phyloP scores from a whole-genome alignment of 92 coral and sea anemone genomes.

The Umimayanthus chanpuru region DNA sequence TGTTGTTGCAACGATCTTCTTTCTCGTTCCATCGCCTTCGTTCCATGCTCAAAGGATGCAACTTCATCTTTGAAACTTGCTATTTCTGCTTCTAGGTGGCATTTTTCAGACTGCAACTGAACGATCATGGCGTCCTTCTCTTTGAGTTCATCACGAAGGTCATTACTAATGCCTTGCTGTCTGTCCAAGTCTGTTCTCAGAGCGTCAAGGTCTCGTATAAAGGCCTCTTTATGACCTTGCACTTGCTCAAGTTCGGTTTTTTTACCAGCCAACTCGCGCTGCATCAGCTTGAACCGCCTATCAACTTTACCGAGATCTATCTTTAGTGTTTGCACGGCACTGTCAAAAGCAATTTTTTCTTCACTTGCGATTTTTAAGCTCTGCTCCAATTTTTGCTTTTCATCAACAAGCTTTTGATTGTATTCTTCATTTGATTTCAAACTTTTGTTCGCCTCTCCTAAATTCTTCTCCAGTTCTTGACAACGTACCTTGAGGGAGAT shows the following conservation, averaged over 20 bases:
- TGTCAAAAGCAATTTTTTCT: conserved; percentile 73
- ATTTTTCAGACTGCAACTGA: conserved; percentile 56
- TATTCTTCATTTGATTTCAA: conserved; percentile 41
- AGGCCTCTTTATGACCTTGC: conserved; percentile 63
- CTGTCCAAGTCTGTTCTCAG: conserved; percentile 67
- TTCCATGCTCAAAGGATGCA: conserved; percentile 42
- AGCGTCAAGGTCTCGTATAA: conserved; percentile 60
- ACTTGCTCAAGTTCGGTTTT: conserved; percentile 69
- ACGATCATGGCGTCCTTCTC: conserved; percentile 60
- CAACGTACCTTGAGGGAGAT: conserved; percentile 48
- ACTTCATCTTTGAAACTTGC: conserved; percentile 52
- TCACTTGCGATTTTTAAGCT: conserved; percentile 64
- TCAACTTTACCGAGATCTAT: conserved; percentile 88
- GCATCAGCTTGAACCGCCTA: conserved; percentile 86
- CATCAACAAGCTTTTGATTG: conserved; percentile 61
- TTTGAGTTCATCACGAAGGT: conserved; percentile 60
- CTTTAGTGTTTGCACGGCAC: conserved; percentile 75
- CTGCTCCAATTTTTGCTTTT: conserved; percentile 57
- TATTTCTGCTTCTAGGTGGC: conserved; percentile 55
- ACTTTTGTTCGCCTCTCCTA: conserved; percentile 48
- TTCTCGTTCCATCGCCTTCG: conserved; percentile 54
- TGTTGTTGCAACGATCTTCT: conserved; percentile 52
- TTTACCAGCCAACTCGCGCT: conserved; percentile 71
- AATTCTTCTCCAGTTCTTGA: conserved; percentile 50
- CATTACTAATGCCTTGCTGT: conserved; percentile 57